Evolutionary conservation across 2,797 vertebrate genomes (phyloP).

Genomic region (Simalia tracyae): DNA sequence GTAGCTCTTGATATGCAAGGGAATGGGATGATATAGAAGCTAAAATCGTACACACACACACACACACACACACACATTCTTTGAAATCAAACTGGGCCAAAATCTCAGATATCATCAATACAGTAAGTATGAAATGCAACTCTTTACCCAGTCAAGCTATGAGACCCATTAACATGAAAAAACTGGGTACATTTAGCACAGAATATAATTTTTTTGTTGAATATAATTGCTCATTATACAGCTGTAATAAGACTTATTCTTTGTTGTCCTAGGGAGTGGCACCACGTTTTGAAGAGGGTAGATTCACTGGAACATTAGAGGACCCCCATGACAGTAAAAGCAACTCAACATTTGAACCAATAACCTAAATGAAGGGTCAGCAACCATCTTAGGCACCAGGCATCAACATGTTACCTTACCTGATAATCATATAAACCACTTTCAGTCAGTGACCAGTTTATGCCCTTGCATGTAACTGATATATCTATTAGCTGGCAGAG

Average conservation of each 20-base stretch:
- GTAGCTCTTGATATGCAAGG: not conserved
- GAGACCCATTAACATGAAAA: not conserved
- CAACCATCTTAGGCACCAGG: not conserved
- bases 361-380: not conserved
- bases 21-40: not conserved
- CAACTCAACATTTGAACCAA: not conserved
- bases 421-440: not conserved
- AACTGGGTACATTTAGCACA: not conserved
- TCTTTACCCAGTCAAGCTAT: not conserved
- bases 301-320: not conserved
- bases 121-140: not conserved
- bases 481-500: not conserved
- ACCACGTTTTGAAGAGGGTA: not conserved
- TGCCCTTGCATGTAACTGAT: not conserved
- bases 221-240: not conserved
- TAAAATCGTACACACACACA: not conserved
- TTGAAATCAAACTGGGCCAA: not conserved
- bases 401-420: not conserved
- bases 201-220: not conserved
- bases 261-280: not conserved
- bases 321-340: not conserved
- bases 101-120: not conserved
- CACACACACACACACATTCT: not conserved
- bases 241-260: not conserved
- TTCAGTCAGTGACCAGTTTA: not conserved